Conservation (phyloP, 1,140 invertebrate species). For the Conopomorpha cramerella region DNA sequence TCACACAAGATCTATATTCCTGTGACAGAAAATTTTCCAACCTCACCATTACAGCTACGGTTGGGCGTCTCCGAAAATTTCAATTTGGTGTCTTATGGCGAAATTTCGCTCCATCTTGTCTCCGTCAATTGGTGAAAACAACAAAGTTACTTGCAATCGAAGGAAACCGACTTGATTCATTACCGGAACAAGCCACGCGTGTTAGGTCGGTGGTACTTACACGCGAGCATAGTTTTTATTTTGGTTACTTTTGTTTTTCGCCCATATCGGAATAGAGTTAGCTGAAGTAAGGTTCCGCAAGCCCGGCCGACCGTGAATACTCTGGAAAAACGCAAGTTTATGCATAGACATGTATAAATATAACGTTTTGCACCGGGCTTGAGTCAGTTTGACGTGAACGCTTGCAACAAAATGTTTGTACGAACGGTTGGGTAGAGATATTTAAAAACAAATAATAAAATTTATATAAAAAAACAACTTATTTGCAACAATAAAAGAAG, state of each 20-base stretch:
- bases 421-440: slow-evolving; percentile 20
- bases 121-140: too few species aligned
- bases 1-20: too few species aligned
- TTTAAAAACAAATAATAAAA: too few species aligned
- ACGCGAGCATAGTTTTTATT: slow-evolving; percentile 21
- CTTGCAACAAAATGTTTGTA: slow-evolving; percentile 48
- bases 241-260: slow-evolving; percentile 15
- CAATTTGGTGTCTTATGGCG: too few species aligned
- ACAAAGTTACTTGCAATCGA: too few species aligned
- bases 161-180: slow-evolving; percentile 14
- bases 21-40: too few species aligned
- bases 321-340: slow-evolving; percentile 51
- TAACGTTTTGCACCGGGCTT: slow-evolving; percentile 34
- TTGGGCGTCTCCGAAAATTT: too few species aligned
- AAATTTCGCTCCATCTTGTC: too few species aligned
- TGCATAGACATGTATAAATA: slow-evolving; percentile 52
- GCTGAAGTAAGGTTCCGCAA: slow-evolving; percentile 21
- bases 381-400: slow-evolving; percentile 54
- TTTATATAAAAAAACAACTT: slow-evolving; percentile 15
- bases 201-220: slow-evolving; percentile 9
- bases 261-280: slow-evolving; percentile 37
- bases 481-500: slow-evolving; percentile 8
- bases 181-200: slow-evolving; percentile 36
- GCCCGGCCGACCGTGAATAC: slow-evolving; percentile 37
- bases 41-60: too few species aligned